phyloP scores from a whole-genome alignment of 2,888 invertebrate species.

The Caenorhabditis zanzibari region DNA sequence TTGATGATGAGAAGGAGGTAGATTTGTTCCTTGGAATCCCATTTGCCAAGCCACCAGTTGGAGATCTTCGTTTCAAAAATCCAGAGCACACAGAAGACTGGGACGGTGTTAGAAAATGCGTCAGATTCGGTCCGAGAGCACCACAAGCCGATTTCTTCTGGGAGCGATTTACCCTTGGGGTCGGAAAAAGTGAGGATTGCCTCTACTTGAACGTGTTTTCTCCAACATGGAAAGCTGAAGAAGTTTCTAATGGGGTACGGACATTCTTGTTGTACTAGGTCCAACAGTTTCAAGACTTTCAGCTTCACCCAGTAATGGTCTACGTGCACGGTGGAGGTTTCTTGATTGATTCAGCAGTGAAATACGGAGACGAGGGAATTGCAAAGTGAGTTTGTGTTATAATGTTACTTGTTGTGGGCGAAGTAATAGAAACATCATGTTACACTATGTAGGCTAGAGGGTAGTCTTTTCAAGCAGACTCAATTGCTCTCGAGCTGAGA shows the following conservation, averaged over 20 bases:
- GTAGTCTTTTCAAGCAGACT: slow-evolving; percentile 31
- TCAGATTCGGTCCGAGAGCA: slow-evolving; percentile 71
- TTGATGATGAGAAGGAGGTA: slow-evolving; percentile 69
- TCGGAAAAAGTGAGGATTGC: slow-evolving; percentile 79
- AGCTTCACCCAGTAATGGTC: slow-evolving; percentile 75
- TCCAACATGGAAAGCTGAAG: slow-evolving; percentile 73
- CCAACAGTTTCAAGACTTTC: slow-evolving; percentile 15
- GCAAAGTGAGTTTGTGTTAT: slow-evolving; percentile 65
- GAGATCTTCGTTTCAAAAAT: slow-evolving; percentile 78
- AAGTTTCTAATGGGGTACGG: slow-evolving; percentile 58
- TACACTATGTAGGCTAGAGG: slow-evolving; percentile 28
- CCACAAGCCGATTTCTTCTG: slow-evolving; percentile 78
- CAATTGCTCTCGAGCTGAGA: slow-evolving; percentile 31
- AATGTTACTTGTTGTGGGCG: neutral
- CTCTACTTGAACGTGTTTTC: slow-evolving; percentile 79
- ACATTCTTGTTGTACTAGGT: neutral
- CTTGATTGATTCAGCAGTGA: slow-evolving; percentile 74
- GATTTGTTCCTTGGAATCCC: slow-evolving; percentile 79
- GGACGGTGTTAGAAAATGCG: slow-evolving; percentile 71
- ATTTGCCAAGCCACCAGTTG: slow-evolving; percentile 80
- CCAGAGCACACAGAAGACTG: slow-evolving; percentile 76
- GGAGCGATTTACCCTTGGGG: slow-evolving; percentile 69
- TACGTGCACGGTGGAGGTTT: slow-evolving; percentile 77
- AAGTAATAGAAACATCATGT: slow-evolving; percentile 33
- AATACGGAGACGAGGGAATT: slow-evolving; percentile 77